Base-by-base conservation (phyloP, 2,888 invertebrate species). In the Aplocera efformata region DNA sequence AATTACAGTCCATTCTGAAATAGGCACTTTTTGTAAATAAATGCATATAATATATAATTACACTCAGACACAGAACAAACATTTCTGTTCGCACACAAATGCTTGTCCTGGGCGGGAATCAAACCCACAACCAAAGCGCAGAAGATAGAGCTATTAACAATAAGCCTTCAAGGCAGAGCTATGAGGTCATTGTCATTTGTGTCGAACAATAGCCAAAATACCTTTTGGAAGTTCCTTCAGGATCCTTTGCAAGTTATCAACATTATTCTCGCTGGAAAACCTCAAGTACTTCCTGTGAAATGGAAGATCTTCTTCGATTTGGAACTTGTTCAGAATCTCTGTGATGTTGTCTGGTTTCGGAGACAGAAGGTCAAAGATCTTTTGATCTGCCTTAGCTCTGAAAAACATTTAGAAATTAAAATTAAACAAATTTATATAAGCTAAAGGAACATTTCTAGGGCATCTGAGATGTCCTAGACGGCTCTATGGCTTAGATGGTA, bases 1-100 rank as follows among this genome's bases (percentile, higher is more conserved):
- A 33, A 92, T 63, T 33, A 92, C 55, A 0, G 91, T 91, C 92
- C 92, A 92, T 76, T 92, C 91, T 91, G 74, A 71, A 80, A 50
- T 25, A 10, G 10, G n/a, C n/a, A n/a, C n/a, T n/a, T n/a, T n/a
- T n/a, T n/a, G n/a, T n/a, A n/a, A n/a, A n/a, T n/a, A n/a, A n/a
- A n/a, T n/a, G n/a, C n/a, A n/a, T n/a, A n/a, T n/a, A n/a, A n/a
- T n/a, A n/a, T n/a, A n/a, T n/a, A n/a, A n/a, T n/a, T n/a, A n/a
- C n/a, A n/a, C n/a, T n/a, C n/a, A n/a, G n/a, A n/a, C n/a, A n/a
- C n/a, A n/a, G n/a, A n/a, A n/a, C n/a, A n/a, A n/a, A n/a, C n/a
- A n/a, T n/a, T n/a, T n/a, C n/a, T n/a, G n/a, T n/a, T n/a, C n/a
- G n/a, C n/a, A n/a, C n/a, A n/a, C n/a, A n/a, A n/a, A n/a, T n/a